These are phyloP conservation scores for Zhuqinia jingwanae DNA, from an alignment of 2,888 invertebrate species.

Conservation along the genomic window DNA sequence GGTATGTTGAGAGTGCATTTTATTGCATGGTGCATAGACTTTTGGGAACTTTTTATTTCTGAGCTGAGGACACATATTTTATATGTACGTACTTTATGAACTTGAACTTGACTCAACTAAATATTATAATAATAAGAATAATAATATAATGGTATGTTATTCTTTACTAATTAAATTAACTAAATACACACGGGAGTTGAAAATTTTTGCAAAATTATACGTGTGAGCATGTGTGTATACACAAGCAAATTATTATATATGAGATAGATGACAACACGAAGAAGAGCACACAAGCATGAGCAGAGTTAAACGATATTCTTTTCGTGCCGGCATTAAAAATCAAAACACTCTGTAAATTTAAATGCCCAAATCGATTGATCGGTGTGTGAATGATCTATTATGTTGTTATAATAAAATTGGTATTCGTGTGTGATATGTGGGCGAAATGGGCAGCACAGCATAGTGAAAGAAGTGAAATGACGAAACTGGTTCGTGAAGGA, in stretches of 20 bases:
- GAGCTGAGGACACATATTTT: background rate
- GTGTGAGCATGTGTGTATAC: background rate
- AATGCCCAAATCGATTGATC: too few species aligned
- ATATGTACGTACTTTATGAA: slow-evolving; percentile 52
- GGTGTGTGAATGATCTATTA: background rate
- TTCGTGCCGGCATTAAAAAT: background rate
- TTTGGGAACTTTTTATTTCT: background rate
- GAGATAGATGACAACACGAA: too few species aligned
- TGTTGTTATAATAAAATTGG: background rate
- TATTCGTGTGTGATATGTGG: background rate
- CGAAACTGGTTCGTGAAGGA: too few species aligned
- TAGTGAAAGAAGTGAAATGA: too few species aligned
- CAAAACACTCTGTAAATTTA: too few species aligned
- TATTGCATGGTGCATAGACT: background rate
- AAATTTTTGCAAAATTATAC: too few species aligned
- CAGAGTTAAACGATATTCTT: too few species aligned
- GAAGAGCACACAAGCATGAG: background rate
- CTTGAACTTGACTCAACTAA: slow-evolving; percentile 63
- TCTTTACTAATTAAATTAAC: slow-evolving; percentile 7
- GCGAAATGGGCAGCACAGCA: too few species aligned
- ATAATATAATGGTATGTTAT: background rate
- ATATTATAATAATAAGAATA: background rate
- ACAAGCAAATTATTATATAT: background rate
- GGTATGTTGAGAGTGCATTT: background rate
- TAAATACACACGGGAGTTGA: too few species aligned